Evolutionary conservation across 1,140 invertebrate species (phyloP).

Genomic region (Agraylea sexmaculata): DNA sequence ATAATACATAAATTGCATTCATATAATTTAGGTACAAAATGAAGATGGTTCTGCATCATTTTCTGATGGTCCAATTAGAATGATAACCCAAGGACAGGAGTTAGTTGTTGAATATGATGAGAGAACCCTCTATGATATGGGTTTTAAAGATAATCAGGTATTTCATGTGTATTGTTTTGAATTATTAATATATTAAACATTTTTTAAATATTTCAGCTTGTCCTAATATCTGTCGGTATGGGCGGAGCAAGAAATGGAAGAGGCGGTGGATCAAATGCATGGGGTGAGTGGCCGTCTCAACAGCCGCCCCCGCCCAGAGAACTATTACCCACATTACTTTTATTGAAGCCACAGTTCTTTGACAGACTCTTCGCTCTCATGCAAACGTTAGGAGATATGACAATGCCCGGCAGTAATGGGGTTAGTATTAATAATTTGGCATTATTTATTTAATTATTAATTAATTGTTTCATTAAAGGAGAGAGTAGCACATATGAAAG

Average conservation of each 20-base stretch:
- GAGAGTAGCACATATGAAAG: constrained; percentile 76
- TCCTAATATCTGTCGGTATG: constrained; percentile 80
- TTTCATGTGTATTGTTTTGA: neutral
- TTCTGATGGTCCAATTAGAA: constrained; percentile 73
- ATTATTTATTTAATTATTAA: constrained; percentile 6
- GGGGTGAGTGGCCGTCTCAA: constrained; percentile 60
- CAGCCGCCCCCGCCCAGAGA: constrained; percentile 70
- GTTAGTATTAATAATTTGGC: constrained; percentile 30
- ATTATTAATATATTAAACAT: neutral
- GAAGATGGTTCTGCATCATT: constrained; percentile 47
- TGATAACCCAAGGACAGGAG: constrained; percentile 90
- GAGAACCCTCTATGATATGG: constrained; percentile 76
- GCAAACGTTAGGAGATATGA: constrained; percentile 78
- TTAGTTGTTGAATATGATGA: constrained; percentile 88
- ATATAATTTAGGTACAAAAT: constrained; percentile 30
- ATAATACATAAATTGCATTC: constrained; percentile 1
- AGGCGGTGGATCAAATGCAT: constrained; percentile 59
- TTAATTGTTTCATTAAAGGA: constrained; percentile 41
- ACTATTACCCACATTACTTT: constrained; percentile 69
- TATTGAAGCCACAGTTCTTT: constrained; percentile 78
- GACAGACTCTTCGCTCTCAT: constrained; percentile 81
- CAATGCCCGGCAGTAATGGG: constrained; percentile 55
- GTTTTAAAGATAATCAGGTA: constrained; percentile 77
- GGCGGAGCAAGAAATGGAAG: constrained; percentile 33
- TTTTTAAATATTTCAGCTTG: constrained; percentile 44